Evolutionary conservation across 53 echinoderm and acorn worm genomes (phyloP), one percentile per base, ranked within the genome.

Genomic region (Glandiceps talaboti): DNA sequence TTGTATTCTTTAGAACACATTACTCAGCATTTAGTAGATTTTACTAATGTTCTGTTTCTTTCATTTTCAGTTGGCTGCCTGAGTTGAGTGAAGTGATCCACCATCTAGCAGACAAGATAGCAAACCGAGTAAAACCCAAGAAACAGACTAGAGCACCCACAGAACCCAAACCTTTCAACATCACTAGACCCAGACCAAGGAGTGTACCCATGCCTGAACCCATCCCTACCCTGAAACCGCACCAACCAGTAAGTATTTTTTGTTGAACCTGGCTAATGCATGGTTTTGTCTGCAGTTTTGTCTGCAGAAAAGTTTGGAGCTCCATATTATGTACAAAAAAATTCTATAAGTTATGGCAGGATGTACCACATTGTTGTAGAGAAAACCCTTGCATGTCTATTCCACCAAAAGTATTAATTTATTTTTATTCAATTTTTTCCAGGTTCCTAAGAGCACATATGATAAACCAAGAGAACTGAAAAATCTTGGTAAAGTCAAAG

Each of bases 131-230:
- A 33, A 82, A 89, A 79, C 31, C 80, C 14, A 86, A 85, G 78
- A 81, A 83, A 28, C 87, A 85, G 77, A 79, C 78, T 1, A 90
- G 82, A 73, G 88, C 87, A 10, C 87, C 93, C 26, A 97, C 93
- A 88, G 90, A 93, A 14, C 33, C 89, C 29, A 87, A 87, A 74
- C 81, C 90, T 27, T 97, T 97, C 88, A 91, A 91, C 45, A 78
- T 97, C 77, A 97, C 97, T 25, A 85, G 91, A 64, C 93, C 91
- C 1, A 85, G 90, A 74, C 93, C 97, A 26, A 84, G 93, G 73
- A 91, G 93, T 87, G 89, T 97, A 1, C 93, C 92, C 0, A 82
- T 93, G 30, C 97, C 97, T 28, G 97, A 93, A 74, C 81, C 75
- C 33, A 90, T 97, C 14, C 89, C 97, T 14, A 83, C 82, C 28